These are phyloP conservation scores for Micrastur ruficollis DNA, from an alignment of 2,797 vertebrate genomes.

Conservation along the genomic window DNA sequence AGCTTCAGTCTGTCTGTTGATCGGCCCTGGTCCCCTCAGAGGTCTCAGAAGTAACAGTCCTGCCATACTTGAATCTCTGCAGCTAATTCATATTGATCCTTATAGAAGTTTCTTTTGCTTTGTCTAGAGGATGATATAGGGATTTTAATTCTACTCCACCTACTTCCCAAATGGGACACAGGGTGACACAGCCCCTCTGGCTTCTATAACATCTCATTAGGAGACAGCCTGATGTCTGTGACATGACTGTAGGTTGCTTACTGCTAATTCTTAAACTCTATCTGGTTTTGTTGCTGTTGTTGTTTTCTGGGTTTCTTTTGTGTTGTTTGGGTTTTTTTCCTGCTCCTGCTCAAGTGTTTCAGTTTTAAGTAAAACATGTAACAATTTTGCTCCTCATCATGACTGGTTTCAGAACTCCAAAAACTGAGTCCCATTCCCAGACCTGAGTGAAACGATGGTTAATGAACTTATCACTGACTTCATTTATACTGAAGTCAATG, in stretches of 20 bases:
- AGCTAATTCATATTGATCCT: background rate
- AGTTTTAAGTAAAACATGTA: background rate
- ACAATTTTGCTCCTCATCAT: rapidly evolving
- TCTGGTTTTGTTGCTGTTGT: background rate
- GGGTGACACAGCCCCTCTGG: background rate
- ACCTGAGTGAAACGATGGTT: background rate
- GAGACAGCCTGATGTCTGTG: background rate
- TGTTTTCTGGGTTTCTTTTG: background rate
- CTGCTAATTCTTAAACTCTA: background rate
- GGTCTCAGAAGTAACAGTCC: background rate
- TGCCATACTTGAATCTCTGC: background rate
- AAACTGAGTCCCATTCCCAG: background rate
- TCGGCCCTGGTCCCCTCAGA: background rate
- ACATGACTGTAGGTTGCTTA: background rate
- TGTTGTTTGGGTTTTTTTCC: background rate
- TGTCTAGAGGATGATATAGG: background rate
- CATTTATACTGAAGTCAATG: background rate
- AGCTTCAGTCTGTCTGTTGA: background rate
- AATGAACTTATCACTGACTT: background rate
- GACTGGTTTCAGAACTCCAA: background rate
- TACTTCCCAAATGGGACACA: background rate
- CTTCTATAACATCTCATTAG: background rate
- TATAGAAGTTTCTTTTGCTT: background rate
- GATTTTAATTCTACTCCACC: background rate
- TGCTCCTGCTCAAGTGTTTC: background rate